Conservation (phyloP, 2,113 vertebrate species). For the Nymphicus hollandicus region DNA sequence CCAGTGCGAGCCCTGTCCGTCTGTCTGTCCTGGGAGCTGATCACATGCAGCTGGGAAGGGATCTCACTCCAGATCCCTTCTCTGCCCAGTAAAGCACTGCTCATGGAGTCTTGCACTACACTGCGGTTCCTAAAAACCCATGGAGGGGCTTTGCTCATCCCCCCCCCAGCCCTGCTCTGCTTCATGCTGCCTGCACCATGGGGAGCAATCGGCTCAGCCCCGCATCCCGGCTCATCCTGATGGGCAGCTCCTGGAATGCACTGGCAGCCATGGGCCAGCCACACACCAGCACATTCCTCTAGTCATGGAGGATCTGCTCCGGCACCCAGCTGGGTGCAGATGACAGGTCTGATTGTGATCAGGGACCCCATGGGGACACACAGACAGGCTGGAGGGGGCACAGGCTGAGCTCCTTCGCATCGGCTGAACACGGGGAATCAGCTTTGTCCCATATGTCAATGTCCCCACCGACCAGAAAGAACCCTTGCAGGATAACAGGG, state of each 20-base stretch:
- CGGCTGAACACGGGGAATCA: rapidly evolving
- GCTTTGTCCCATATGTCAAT: rapidly evolving
- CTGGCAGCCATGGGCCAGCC: background rate
- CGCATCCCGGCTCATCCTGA: background rate
- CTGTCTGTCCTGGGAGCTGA: background rate
- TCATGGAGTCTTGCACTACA: background rate
- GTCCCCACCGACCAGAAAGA: rapidly evolving
- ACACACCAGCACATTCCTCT: background rate
- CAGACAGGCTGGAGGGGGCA: background rate
- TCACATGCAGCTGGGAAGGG: background rate
- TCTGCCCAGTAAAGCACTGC: background rate
- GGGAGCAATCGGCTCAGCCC: background rate
- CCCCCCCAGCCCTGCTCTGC: background rate
- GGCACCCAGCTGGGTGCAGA: background rate
- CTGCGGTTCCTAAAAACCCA: background rate
- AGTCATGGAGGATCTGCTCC: background rate
- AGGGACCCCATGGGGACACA: background rate
- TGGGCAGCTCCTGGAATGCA: background rate
- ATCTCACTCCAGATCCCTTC: background rate
- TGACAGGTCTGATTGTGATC: rapidly evolving
- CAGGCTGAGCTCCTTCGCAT: background rate
- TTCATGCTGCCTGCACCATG: rapidly evolving
- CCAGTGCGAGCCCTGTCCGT: background rate
- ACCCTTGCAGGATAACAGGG: rapidly evolving
- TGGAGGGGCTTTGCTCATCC: background rate